These are phyloP conservation scores for Metellina segmentata DNA, from an alignment of 2,888 invertebrate genomes.

Conservation along the genomic window DNA sequence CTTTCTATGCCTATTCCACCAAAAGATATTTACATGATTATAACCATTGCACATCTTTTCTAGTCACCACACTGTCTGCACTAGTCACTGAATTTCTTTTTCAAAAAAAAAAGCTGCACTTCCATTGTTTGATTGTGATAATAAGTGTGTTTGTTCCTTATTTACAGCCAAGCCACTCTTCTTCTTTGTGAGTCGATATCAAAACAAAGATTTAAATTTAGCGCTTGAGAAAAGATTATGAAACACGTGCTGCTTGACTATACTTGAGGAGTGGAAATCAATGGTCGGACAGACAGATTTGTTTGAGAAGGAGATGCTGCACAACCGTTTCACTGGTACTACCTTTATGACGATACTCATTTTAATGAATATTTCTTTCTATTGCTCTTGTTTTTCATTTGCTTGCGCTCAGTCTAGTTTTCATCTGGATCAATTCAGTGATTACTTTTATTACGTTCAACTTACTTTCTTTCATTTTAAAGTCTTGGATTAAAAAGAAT, in stretches of 20 bases:
- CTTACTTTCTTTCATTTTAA: too few species aligned
- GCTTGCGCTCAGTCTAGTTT: not conserved
- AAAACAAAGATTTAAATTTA: constrained; percentile 48
- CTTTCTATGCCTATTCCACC: too few species aligned
- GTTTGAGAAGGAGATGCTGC: constrained; percentile 60
- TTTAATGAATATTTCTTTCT: constrained; percentile 36
- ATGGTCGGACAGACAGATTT: constrained; percentile 35
- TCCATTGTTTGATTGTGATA: not conserved
- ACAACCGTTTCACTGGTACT: constrained; percentile 71
- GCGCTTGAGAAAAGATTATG: constrained; percentile 26
- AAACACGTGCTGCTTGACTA: constrained; percentile 15
- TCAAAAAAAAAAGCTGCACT: not conserved
- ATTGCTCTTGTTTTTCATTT: not conserved
- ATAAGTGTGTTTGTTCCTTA: constrained; percentile 48
- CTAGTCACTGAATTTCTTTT: not conserved
- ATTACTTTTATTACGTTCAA: too few species aligned
- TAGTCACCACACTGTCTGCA: not conserved
- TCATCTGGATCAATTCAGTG: not conserved
- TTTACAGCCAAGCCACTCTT: constrained; percentile 52
- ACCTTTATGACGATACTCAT: constrained; percentile 26
- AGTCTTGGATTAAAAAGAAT: too few species aligned
- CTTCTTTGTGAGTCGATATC: constrained; percentile 26
- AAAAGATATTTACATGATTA: too few species aligned
- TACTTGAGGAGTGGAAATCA: constrained; percentile 51
- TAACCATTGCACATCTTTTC: too few species aligned